Conservation (phyloP, 2,113 vertebrate species). For the Ifrita kowaldi region DNA sequence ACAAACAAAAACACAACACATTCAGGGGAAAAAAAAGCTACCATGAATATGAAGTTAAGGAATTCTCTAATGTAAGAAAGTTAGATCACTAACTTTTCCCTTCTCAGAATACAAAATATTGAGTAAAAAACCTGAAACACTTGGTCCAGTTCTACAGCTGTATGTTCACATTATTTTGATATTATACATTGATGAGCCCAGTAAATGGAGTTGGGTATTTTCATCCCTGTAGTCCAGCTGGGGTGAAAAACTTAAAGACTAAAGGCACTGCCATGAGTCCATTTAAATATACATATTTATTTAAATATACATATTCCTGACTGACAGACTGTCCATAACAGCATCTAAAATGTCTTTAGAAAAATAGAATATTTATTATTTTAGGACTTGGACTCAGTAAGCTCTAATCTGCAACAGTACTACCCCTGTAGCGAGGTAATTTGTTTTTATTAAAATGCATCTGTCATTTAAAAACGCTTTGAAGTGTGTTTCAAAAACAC, state of each 20-base stretch:
- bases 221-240: not conserved
- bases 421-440: not conserved
- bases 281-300: not conserved
- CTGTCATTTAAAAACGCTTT: not conserved
- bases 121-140: not conserved
- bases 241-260: not conserved
- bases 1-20: not conserved
- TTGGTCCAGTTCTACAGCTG: not conserved
- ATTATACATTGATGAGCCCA: not conserved
- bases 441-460: conserved; percentile 11
- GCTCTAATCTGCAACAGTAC: not conserved
- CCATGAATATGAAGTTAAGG: not conserved
- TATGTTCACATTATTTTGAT: not conserved
- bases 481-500: conserved; percentile 16
- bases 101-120: not conserved
- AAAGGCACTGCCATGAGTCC: not conserved
- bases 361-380: not conserved
- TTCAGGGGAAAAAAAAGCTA: not conserved
- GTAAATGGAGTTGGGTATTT: not conserved
- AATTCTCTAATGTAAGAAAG: not conserved
- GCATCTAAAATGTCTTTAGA: not conserved
- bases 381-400: not conserved
- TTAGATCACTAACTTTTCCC: not conserved
- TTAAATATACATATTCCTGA: not conserved
- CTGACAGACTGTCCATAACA: not conserved